phyloP scores from a whole-genome alignment of 2,113 vertebrate genomes.

The Vireo altiloquus region DNA sequence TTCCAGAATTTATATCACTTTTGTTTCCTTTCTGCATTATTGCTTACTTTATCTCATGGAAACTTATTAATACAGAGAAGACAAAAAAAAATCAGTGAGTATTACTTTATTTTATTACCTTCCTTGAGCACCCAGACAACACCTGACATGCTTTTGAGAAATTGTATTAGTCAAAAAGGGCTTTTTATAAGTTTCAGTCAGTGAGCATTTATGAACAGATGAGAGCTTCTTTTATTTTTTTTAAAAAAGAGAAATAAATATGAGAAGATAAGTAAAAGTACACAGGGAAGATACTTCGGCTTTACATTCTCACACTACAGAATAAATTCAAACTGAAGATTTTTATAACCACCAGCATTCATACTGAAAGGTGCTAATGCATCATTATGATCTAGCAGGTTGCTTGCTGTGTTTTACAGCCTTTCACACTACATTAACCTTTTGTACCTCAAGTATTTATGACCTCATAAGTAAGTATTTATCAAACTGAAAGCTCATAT shows the following conservation, averaged over 20 bases:
- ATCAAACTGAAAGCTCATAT: conserved; percentile 79
- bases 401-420: conserved; percentile 77
- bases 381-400: conserved; percentile 81
- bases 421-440: conserved; percentile 85
- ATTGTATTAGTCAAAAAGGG: conserved; percentile 25
- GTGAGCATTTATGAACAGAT: conserved; percentile 19
- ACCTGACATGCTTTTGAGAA: conserved; percentile 37
- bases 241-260: conserved; percentile 5
- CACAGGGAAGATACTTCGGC: background rate
- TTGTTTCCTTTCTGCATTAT: background rate
- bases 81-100: background rate
- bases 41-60: conserved; percentile 18
- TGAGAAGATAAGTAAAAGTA: background rate
- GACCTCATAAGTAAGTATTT: conserved; percentile 82
- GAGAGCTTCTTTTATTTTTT: background rate
- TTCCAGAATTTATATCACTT: background rate
- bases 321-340: conserved; percentile 36
- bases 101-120: background rate
- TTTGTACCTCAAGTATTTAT: conserved; percentile 82
- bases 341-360: conserved; percentile 67
- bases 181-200: conserved; percentile 60
- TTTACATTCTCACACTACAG: background rate
- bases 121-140: background rate
- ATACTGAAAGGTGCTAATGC: conserved; percentile 69
- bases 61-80: background rate